phyloP scores from a whole-genome alignment of 2,888 invertebrate genomes.

The Amphipyra berbera region DNA sequence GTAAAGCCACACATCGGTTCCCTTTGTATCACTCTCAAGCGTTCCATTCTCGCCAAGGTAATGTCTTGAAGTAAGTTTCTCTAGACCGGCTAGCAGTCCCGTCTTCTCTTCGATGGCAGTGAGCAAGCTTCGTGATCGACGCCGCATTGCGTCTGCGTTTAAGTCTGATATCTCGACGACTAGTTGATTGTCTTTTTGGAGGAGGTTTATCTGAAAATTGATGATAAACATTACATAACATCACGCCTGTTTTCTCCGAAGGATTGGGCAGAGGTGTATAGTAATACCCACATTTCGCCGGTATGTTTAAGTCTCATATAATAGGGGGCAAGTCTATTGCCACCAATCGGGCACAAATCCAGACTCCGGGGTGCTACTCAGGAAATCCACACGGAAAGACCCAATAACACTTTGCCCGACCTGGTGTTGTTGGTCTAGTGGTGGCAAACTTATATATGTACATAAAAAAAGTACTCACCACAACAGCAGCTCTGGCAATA shows the following conservation, averaged over 20 bases:
- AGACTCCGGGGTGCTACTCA: no score
- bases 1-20: slow-evolving; percentile 97
- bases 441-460: no score
- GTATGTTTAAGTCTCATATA: no score
- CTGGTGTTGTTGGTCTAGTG: no score
- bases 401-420: no score
- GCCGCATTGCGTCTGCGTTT: slow-evolving; percentile 92
- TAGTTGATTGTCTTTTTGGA: slow-evolving; percentile 94
- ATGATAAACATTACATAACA: no score
- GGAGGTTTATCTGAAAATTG: slow-evolving; percentile 92
- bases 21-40: slow-evolving; percentile 92
- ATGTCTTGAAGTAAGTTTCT: slow-evolving; percentile 94
- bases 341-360: no score
- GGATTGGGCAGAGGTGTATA: no score
- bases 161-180: slow-evolving; percentile 94
- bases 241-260: no score
- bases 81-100: slow-evolving; percentile 94
- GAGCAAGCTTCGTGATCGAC: slow-evolving; percentile 85
- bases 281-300: no score
- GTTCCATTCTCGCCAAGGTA: slow-evolving; percentile 93
- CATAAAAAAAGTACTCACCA: slow-evolving; percentile 85
- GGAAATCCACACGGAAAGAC: no score
- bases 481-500: slow-evolving; percentile 91
- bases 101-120: slow-evolving; percentile 92
- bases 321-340: no score